Base-by-base conservation (phyloP, 2,113 vertebrate species). In the Mirza zaza region DNA sequence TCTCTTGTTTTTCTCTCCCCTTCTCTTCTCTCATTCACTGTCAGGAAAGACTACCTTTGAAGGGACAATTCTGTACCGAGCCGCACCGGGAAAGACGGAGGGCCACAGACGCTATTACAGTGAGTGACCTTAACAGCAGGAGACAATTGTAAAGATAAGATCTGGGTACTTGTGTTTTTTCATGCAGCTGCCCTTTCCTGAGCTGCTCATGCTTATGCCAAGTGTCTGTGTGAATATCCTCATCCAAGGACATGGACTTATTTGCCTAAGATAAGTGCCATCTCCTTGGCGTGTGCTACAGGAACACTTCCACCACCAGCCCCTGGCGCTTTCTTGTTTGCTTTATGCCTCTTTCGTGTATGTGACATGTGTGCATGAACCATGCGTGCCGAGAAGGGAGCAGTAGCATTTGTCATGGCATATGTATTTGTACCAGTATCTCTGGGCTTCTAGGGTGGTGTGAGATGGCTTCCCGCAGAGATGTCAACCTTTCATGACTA, bases 21-120 rank as follows among this genome's bases (percentile, higher is more conserved):
- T 96, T 98, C 98, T 98, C 97, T 97, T 98, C 98, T 97, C 98
- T 98, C 96, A 98, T 98, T 98, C 98, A 98, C 98, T 99, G 98
- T 98, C 98, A 99, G 98, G 98, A 99, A 99, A 99, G 97, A 98
- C 98, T 99, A 98, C 98, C 98, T 99, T 99, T 99, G 98, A 99
- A 98, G 98, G 98, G 98, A 98, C 98, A 99, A 95, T 99, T 98
- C 98, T 99, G 97, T 99, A 99, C 98, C 98, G 98, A 98, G 98
- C 98, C 95, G 97, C 93, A 98, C 98, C 98, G 21, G 97, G 98
- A 98, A 99, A 99, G 98, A 98, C 97, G 98, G 98, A 98, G 98
- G 98, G 98, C 98, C 98, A 98, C 98, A 99, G 98, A 98, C 98
- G 98, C 98, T 99, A 98, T 98, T 98, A 99, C 98, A 99, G 98